Evolutionary conservation across 1,140 invertebrate species (phyloP).

Genomic region (Neodiprion fabricii): DNA sequence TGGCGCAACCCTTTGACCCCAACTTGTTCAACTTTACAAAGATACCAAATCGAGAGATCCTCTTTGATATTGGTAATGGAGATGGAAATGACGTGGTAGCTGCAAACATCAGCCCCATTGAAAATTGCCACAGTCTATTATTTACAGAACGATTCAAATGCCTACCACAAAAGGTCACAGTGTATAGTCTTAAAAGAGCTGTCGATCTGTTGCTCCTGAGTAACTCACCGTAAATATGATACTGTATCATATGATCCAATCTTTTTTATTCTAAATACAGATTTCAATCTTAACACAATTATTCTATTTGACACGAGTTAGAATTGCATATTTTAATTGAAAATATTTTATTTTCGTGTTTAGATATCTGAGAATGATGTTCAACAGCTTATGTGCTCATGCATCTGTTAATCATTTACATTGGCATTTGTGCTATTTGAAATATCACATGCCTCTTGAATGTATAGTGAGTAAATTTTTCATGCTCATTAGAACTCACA

Average conservation of each 20-base stretch:
- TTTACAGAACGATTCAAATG: conserved; percentile 65
- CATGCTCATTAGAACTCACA: conserved; percentile 13
- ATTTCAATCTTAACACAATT: background rate
- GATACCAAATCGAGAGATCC: conserved; percentile 65
- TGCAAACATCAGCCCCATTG: conserved; percentile 77
- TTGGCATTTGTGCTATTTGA: conserved; percentile 76
- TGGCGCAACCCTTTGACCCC: conserved; percentile 68
- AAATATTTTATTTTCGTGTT: conserved; percentile 51
- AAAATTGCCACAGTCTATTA: conserved; percentile 70
- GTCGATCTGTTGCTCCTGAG: conserved; percentile 62
- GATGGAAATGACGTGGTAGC: conserved; percentile 56
- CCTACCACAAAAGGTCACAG: conserved; percentile 67
- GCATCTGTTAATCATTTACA: conserved; percentile 86
- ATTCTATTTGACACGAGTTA: background rate
- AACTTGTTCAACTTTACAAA: conserved; percentile 74
- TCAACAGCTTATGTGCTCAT: conserved; percentile 79
- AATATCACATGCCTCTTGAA: conserved; percentile 70
- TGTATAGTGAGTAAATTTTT: conserved; percentile 62
- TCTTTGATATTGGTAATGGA: conserved; percentile 56
- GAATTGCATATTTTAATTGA: background rate
- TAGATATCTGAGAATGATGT: conserved; percentile 67
- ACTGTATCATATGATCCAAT: background rate
- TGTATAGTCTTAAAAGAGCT: conserved; percentile 57
- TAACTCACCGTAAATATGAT: conserved; percentile 56
- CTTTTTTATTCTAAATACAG: background rate